Percentiles rank a stretch among this genome's conserved stretches.
Evolutionary conservation across 2,797 vertebrate genomes (phyloP).

Genomic region (Pseudochirops cupreus): DNA sequence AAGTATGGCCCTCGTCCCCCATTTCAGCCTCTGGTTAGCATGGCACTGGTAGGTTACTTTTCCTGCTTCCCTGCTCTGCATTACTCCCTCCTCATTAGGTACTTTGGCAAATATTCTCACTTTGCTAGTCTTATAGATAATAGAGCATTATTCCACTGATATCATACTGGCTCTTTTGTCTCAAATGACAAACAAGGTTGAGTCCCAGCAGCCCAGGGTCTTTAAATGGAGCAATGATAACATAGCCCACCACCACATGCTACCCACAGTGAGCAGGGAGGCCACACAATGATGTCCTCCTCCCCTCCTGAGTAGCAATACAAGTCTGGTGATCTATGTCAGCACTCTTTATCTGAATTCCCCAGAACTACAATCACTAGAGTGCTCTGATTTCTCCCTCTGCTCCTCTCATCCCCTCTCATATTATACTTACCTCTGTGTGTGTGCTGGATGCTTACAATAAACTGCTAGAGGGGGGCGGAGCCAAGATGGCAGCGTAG

Average conservation of each 20-base stretch:
- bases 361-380: not conserved
- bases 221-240: not conserved
- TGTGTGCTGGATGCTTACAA: not conserved
- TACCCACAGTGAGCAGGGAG: not conserved
- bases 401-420: not conserved
- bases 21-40: not conserved
- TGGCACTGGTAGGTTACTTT: not conserved
- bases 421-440: not conserved
- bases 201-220: not conserved
- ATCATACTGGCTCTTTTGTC: not conserved
- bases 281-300: not conserved
- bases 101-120: not conserved
- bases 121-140: not conserved
- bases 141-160: not conserved
- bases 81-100: not conserved
- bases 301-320: not conserved
- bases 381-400: not conserved
- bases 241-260: not conserved
- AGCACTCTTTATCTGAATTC: not conserved
- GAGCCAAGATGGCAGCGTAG: no score
- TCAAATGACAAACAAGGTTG: not conserved
- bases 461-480: not conserved
- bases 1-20: accelerated
- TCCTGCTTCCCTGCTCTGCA: not conserved
- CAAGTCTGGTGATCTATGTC: not conserved